These are phyloP conservation scores for Mythimna lalbum DNA, from an alignment of 2,888 invertebrate species.

Conservation along the genomic window DNA sequence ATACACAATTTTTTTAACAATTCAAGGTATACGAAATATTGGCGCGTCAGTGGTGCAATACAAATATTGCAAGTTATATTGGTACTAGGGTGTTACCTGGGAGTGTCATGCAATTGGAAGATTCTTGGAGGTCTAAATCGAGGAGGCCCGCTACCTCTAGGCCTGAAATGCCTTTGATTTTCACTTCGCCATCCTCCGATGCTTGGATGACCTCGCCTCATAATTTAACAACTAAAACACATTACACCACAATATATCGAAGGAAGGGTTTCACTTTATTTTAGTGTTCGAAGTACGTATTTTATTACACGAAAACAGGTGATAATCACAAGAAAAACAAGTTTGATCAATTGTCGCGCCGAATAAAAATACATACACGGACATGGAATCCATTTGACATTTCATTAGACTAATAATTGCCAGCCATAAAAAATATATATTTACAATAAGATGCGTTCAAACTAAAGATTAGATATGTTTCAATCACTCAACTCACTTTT, in stretches of 20 bases:
- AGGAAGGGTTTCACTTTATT: slow-evolving; percentile 33
- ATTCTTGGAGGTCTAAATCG: slow-evolving; percentile 78
- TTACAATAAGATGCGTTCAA: slow-evolving; percentile 22
- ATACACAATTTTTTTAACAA: slow-evolving; percentile 22
- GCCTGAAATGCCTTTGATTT: slow-evolving; percentile 83
- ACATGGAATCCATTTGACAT: slow-evolving; percentile 72
- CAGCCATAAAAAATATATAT: slow-evolving; percentile 41
- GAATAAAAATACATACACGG: slow-evolving; percentile 73
- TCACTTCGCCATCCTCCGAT: slow-evolving; percentile 86
- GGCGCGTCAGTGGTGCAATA: slow-evolving; percentile 76
- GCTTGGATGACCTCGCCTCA: slow-evolving; percentile 88
- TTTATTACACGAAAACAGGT: slow-evolving; percentile 34
- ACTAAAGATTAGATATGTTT: no score
- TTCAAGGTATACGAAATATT: slow-evolving; percentile 55
- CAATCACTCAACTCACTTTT: no score
- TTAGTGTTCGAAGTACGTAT: slow-evolving; percentile 32
- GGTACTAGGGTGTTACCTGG: slow-evolving; percentile 72
- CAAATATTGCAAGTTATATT: slow-evolving; percentile 28
- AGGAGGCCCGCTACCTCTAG: slow-evolving; percentile 78
- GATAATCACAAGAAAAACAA: slow-evolving; percentile 61
- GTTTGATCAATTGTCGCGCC: slow-evolving; percentile 76
- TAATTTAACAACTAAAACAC: slow-evolving; percentile 79
- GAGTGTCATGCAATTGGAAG: slow-evolving; percentile 71
- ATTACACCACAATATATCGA: slow-evolving; percentile 54
- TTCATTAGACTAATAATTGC: slow-evolving; percentile 50